Conservation (phyloP, 2,888 invertebrate species). For the Pachliopta kotzebuea region DNA sequence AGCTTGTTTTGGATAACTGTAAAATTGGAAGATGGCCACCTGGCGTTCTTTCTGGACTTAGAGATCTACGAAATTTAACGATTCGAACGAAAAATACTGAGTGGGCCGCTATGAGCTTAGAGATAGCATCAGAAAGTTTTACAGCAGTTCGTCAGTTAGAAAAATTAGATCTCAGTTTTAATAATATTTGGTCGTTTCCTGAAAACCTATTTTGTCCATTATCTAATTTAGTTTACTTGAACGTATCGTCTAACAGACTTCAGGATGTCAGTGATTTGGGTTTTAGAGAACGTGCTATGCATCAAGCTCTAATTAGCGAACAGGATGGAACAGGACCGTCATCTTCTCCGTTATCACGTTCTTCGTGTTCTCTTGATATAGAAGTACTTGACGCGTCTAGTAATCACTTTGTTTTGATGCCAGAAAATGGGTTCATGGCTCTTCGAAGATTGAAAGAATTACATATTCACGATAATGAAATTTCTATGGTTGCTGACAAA, state of each 20-base stretch:
- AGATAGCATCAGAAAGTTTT: constrained; percentile 90
- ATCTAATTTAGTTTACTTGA: constrained; percentile 88
- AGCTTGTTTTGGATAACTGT: constrained; percentile 91
- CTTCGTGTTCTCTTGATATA: constrained; percentile 88
- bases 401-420: constrained; percentile 92
- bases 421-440: constrained; percentile 90
- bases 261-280: constrained; percentile 94
- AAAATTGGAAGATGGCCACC: constrained; percentile 91
- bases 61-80: constrained; percentile 91
- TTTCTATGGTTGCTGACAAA: constrained; percentile 92
- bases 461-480: constrained; percentile 92
- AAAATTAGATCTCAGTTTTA: constrained; percentile 90
- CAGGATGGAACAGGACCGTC: constrained; percentile 74
- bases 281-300: constrained; percentile 86
- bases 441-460: constrained; percentile 89
- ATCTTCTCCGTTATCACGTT: constrained; percentile 62
- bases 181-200: constrained; percentile 94
- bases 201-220: constrained; percentile 92
- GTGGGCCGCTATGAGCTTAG: constrained; percentile 91
- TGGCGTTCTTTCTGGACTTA: constrained; percentile 88
- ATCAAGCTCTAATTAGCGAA: constrained; percentile 83
- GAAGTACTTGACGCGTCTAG: constrained; percentile 91
- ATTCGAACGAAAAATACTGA: constrained; percentile 91
- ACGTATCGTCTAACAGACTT: constrained; percentile 92
- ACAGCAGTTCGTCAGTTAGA: constrained; percentile 88